phyloP scores from a whole-genome alignment of 1,140 invertebrate species.

The Harpegnathos saltator region DNA sequence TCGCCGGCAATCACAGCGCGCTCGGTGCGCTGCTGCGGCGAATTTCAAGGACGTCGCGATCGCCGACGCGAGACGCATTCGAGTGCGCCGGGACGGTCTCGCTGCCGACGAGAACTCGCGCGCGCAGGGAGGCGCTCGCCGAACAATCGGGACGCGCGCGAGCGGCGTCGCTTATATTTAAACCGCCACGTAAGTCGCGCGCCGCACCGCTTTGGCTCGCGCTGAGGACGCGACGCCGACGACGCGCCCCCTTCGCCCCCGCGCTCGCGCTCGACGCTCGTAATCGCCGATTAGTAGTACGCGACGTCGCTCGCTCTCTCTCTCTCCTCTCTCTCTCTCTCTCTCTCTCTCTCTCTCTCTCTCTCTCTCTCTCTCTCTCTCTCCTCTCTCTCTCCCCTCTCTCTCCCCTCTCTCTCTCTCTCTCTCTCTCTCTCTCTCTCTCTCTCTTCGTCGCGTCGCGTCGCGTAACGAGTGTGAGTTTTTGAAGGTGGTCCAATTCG shows the following conservation, averaged over 20 bases:
- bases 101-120: slow-evolving; percentile 30
- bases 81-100: slow-evolving; percentile 5
- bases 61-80: slow-evolving; percentile 22
- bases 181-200: slow-evolving; percentile 72
- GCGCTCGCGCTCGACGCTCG: slow-evolving; percentile 8
- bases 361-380: no score
- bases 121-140: slow-evolving; percentile 37
- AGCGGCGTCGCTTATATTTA: slow-evolving; percentile 70
- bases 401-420: no score
- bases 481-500: slow-evolving; percentile 72
- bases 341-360: no score
- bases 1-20: no score
- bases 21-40: not conserved
- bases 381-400: no score
- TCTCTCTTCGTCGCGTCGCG: slow-evolving; percentile 11
- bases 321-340: not conserved
- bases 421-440: no score
- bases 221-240: not conserved
- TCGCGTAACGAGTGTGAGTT: slow-evolving; percentile 37
- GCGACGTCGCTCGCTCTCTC: not conserved
- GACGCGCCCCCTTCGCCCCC: slow-evolving; percentile 1
- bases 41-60: slow-evolving; percentile 37
- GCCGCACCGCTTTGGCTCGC: not conserved
- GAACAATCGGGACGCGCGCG: slow-evolving; percentile 67
- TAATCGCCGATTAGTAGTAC: slow-evolving; percentile 28